phyloP scores from a whole-genome alignment of 1,140 invertebrate species.

The Araneus ventricosus region DNA sequence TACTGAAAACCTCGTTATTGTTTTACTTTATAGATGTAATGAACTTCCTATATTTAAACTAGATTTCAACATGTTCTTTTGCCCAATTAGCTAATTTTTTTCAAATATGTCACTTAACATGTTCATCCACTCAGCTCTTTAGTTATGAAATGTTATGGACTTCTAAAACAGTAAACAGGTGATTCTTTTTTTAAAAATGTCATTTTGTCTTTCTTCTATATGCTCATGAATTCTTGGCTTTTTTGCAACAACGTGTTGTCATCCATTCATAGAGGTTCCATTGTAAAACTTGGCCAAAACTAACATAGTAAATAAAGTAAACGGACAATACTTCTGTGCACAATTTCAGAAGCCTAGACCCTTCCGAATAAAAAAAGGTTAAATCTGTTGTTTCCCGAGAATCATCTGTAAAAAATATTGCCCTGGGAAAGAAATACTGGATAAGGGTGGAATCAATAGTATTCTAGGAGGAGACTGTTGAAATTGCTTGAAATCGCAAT shows the following conservation, averaged over 20 bases:
- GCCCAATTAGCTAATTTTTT: no score
- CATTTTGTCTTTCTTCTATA: no score
- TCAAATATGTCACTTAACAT: no score
- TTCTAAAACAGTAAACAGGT: no score
- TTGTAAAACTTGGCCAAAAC: background rate
- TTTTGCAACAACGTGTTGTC: background rate
- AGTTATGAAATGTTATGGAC: no score
- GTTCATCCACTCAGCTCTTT: no score
- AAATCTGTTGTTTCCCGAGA: conserved; percentile 43
- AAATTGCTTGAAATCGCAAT: conserved; percentile 44
- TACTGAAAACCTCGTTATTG: no score
- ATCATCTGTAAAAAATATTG: conserved; percentile 38
- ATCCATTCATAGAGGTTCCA: background rate
- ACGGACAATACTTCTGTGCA: background rate
- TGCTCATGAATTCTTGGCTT: no score
- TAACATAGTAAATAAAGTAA: conserved; percentile 7
- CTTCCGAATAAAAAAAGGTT: conserved; percentile 15
- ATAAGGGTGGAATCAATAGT: conserved; percentile 31
- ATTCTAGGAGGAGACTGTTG: conserved; percentile 33
- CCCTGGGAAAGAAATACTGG: conserved; percentile 12
- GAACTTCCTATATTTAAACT: no score
- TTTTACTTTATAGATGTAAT: no score
- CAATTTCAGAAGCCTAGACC: background rate
- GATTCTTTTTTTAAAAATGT: no score
- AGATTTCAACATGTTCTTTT: no score